Evolutionary conservation across 2,797 vertebrate genomes (phyloP), one percentile per base, ranked within the genome.

Genomic region (Pipistrellus pygmaeus): DNA sequence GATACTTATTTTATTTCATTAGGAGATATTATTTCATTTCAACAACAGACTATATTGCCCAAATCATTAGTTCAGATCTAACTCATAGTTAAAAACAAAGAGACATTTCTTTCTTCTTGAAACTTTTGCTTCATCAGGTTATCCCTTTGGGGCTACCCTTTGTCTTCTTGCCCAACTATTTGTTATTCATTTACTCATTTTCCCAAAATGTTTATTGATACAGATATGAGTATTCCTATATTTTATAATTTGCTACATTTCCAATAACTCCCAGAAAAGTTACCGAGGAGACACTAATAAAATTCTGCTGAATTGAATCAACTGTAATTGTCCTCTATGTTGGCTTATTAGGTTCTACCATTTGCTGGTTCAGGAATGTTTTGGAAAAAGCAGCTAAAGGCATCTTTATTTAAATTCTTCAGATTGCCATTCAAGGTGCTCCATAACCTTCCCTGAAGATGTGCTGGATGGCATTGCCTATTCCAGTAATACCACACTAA

Each of bases 11-110:
- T 84, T 71, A 41, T 64, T 83, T 62, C 18, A 35, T 38, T 83
- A 66, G 64, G 12, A 71, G 12, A 51, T 21, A 38, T 71, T 57
- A 71, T 68, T 85, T 95, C 21, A 51, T 82, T 80, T 80, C 72
- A 51, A 55, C 17, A 55, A 8, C 44, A 83, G 9, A 32, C 66
- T 13, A 44, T 62, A 75, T 18, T 75, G 8, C 3, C 20, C 57
- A 17, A 2, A 71, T 13, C 8, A 35, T 85, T 73, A 69, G 46
- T 23, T 95, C 77, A 78, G 60, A 35, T 77, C 51, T 86, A 46
- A 48, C 15, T 14, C 27, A 53, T 17, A n/a, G 8, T 77, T 38
- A 21, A 21, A 84, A 83, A 35, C 23, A 32, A 66, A 77, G 8
- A 90, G 4, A 27, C 0, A 20, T 30, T 12, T 60, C 18, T 53